Conservation (phyloP, 2,113 vertebrate genomes). For the Electrona antarctica region DNA sequence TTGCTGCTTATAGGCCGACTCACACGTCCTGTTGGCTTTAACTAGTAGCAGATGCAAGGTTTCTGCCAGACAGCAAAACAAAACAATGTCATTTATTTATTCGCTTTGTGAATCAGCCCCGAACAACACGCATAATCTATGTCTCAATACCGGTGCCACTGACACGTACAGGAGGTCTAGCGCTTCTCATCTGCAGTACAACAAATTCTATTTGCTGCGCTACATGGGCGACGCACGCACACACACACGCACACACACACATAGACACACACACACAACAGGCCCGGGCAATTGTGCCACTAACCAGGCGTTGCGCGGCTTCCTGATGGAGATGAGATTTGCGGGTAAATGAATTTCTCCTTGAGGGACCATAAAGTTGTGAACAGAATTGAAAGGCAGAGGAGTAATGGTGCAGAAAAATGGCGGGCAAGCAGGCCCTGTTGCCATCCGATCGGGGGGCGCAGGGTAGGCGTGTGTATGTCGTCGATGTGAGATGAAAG, state of each 20-base stretch:
- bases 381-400: slow-evolving; percentile 68
- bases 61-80: neutral
- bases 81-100: neutral
- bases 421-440: too few relatives aligned
- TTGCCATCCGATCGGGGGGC: too few relatives aligned
- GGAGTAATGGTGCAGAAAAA: slow-evolving; percentile 71
- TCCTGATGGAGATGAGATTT: slow-evolving; percentile 74
- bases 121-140: neutral
- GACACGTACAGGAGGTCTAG: slow-evolving; percentile 9
- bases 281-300: slow-evolving; percentile 48
- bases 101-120: neutral
- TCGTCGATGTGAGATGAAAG: slow-evolving; percentile 47
- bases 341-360: slow-evolving; percentile 71
- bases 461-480: too few relatives aligned
- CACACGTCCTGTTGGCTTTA: too few relatives aligned
- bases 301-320: slow-evolving; percentile 66
- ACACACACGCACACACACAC: too few relatives aligned
- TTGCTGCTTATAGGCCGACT: too few relatives aligned
- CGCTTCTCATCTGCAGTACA: slow-evolving; percentile 21
- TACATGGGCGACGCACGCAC: slow-evolving; percentile 23
- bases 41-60: slow-evolving; percentile 10
- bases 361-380: slow-evolving; percentile 75
- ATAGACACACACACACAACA: too few relatives aligned
- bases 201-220: slow-evolving; percentile 47
- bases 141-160: neutral